Evolutionary conservation across 2,888 invertebrate genomes (phyloP), one percentile per base, ranked within the genome.

Genomic region (Mimachlamys varia): DNA sequence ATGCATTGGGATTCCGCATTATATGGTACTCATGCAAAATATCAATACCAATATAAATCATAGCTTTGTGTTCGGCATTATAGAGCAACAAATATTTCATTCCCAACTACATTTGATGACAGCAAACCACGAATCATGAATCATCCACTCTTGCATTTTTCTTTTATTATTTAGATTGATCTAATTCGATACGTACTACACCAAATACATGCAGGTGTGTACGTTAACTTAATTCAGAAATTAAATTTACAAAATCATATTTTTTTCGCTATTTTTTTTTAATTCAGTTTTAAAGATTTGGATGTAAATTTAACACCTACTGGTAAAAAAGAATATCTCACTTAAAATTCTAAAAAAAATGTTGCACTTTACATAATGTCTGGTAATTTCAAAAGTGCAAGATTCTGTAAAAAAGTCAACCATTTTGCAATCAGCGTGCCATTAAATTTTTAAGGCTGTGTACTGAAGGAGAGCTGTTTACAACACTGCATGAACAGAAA

Each of bases 361-460:
- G 76, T 76, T 76, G 76, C 27, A 76, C 76, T 76, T 76, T 33
- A 76, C 33, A 76, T 33, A 15, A 33, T 76, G 76, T 33, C 76
- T 33, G 5, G 76, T 76, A 76, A 76, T 76, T 76, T 76, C 33
- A 76, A 22, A 76, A 76, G 76, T 76, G 76, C 27, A 33, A 15
- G 27, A 27, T 76, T 27, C 76, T 15, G 15, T 76, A 33, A 33
- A 76, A n/a, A 76, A 76, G 76, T 62, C 76, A 76, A 33, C 76
- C 33, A 15, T 33, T 27, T 76, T 76, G 76, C 76, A 76, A 76
- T 76, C 76, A 76, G 76, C 7, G 33, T 33, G 17, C 33, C 76
- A 76, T 76, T 76, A 76, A 76, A 76, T 27, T 76, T 76, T 76
- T 22, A 76, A 27, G 76, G 76, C 19, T 58, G 76, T 33, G 76